phyloP scores from a whole-genome alignment of 2,113 vertebrate genomes.

The Epinephelus moara region DNA sequence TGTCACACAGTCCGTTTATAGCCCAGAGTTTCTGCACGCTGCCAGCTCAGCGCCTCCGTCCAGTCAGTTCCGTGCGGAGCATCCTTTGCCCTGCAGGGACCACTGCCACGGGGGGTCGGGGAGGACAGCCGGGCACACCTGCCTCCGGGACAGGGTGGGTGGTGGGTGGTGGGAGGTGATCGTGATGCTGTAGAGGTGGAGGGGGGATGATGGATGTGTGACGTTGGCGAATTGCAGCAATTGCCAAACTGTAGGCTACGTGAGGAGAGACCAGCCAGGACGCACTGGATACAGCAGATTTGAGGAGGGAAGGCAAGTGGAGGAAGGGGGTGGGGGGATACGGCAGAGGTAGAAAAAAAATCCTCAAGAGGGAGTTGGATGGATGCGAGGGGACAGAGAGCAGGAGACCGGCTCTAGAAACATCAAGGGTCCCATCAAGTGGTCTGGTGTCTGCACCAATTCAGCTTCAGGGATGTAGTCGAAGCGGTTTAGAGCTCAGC shows the following conservation, averaged over 20 bases:
- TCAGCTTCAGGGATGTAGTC: constrained; percentile 91
- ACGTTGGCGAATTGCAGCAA: constrained; percentile 83
- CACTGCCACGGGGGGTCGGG: constrained; percentile 5
- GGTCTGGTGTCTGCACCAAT: constrained; percentile 77
- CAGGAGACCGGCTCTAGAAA: constrained; percentile 48
- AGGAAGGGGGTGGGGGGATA: constrained; percentile 42
- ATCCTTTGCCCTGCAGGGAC: background rate
- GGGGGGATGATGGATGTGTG: constrained; percentile 51
- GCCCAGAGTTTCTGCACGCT: constrained; percentile 30
- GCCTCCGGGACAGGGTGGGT: constrained; percentile 23
- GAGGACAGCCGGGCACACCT: constrained; percentile 4
- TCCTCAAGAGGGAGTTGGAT: constrained; percentile 55
- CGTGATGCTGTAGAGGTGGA: background rate
- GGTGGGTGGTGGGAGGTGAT: constrained; percentile 23
- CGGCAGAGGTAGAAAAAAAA: constrained; percentile 13
- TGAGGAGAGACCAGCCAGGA: constrained; percentile 70
- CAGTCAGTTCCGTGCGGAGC: constrained; percentile 11
- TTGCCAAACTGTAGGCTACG: constrained; percentile 60
- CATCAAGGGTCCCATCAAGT: constrained; percentile 68
- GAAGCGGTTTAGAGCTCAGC: constrained; percentile 85
- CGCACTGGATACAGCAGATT: constrained; percentile 70
- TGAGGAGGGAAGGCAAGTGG: constrained; percentile 63
- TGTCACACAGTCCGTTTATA: constrained; percentile 26
- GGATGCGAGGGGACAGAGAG: constrained; percentile 50
- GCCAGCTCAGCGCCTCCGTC: constrained; percentile 19